Percentiles rank a stretch among this genome's conserved stretches.
phyloP scores from a whole-genome alignment of 2,113 vertebrate species.

The Mastomys natalensis region DNA sequence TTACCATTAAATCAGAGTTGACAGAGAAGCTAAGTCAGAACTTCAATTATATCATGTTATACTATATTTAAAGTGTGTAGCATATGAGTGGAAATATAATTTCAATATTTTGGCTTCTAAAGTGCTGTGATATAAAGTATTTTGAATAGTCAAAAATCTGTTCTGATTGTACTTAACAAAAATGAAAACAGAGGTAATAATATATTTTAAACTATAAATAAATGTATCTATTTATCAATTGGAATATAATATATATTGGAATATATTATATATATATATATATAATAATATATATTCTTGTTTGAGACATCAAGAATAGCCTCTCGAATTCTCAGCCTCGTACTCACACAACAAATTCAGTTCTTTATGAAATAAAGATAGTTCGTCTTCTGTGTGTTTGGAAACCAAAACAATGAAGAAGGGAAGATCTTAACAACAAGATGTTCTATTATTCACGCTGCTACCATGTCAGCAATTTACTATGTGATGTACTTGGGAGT shows the following conservation, averaged over 20 bases:
- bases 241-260: background rate
- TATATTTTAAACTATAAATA: background rate
- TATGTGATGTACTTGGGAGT: accelerated
- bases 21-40: constrained; percentile 15
- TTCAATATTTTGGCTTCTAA: constrained; percentile 47
- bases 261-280: background rate
- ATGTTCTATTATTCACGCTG: background rate
- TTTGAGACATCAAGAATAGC: background rate
- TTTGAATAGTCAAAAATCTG: background rate
- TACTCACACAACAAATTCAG: background rate
- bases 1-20: constrained; percentile 61
- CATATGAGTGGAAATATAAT: constrained; percentile 1
- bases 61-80: constrained; percentile 50
- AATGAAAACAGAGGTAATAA: constrained; percentile 29
- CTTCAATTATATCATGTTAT: constrained; percentile 32
- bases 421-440: background rate
- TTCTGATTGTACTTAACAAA: constrained; percentile 41
- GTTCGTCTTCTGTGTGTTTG: background rate
- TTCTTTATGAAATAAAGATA: background rate
- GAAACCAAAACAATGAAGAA: background rate
- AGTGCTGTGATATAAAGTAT: background rate
- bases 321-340: background rate
- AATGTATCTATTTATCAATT: background rate
- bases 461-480: background rate
- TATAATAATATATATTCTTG: background rate